Evolutionary conservation across 2,888 invertebrate genomes (phyloP).

Genomic region (Apamea anceps): DNA sequence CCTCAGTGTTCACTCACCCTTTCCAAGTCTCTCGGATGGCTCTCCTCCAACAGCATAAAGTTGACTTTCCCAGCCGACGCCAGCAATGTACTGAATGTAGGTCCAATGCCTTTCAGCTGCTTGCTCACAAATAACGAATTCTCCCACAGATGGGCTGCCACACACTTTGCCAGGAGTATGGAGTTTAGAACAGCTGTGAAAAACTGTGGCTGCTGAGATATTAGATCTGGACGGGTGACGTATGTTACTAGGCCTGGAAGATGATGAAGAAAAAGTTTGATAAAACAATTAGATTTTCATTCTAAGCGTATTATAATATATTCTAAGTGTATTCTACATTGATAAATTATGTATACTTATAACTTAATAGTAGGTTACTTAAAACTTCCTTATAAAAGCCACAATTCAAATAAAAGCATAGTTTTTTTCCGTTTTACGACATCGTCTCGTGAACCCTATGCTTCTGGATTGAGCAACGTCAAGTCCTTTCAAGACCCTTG

Average conservation of each 20-base stretch:
- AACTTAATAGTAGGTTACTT: background rate
- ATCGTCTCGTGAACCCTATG: background rate
- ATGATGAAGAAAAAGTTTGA: background rate
- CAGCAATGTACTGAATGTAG: conserved; percentile 91
- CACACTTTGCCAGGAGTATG: conserved; percentile 92
- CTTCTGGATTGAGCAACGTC: background rate
- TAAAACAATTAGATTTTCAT: background rate
- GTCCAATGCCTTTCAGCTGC: conserved; percentile 93
- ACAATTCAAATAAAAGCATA: background rate
- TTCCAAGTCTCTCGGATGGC: conserved; percentile 94
- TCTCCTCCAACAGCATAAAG: conserved; percentile 91
- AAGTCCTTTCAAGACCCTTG: background rate
- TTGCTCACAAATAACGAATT: conserved; percentile 92
- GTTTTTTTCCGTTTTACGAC: background rate
- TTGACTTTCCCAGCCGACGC: conserved; percentile 92
- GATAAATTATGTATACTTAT: background rate
- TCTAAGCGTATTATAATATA: background rate
- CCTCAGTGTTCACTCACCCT: conserved; percentile 84
- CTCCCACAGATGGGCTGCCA: conserved; percentile 93
- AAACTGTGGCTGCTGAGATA: conserved; percentile 76
- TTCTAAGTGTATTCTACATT: background rate
- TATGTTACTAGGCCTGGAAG: conserved; percentile 90
- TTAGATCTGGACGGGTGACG: conserved; percentile 82
- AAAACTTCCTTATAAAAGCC: background rate
- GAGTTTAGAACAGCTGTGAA: conserved; percentile 91